Conservation (phyloP, 2,797 vertebrate genomes). For the Tinamus major region DNA sequence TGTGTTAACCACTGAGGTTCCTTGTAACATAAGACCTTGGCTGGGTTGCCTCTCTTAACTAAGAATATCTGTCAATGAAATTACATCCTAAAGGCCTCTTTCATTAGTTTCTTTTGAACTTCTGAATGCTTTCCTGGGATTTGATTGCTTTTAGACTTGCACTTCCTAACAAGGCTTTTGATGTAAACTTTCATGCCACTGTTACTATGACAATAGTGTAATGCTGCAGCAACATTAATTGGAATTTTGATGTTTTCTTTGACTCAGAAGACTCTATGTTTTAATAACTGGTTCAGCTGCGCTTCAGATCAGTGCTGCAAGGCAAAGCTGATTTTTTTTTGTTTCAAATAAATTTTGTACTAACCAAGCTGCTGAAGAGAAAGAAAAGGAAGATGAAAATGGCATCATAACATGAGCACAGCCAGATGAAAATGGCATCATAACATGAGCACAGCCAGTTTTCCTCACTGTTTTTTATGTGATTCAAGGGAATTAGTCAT, state of each 20-base stretch:
- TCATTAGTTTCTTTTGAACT: slow-evolving; percentile 74
- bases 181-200: slow-evolving; percentile 66
- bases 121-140: slow-evolving; percentile 65
- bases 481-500: not conserved
- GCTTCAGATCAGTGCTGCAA: slow-evolving; percentile 45
- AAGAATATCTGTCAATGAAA: slow-evolving; percentile 47
- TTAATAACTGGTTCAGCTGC: slow-evolving; percentile 65
- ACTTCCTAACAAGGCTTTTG: slow-evolving; percentile 67
- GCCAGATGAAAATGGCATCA: not conserved
- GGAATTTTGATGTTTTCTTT: slow-evolving; percentile 66
- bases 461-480: not conserved
- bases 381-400: not conserved
- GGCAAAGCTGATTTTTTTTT: slow-evolving; percentile 39
- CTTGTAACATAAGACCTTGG: slow-evolving; percentile 4
- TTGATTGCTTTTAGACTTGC: slow-evolving; percentile 62
- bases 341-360: slow-evolving; percentile 21
- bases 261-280: slow-evolving; percentile 55
- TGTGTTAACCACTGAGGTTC: slow-evolving; percentile 21
- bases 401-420: not conserved
- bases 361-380: not conserved
- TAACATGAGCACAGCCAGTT: not conserved
- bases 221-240: slow-evolving; percentile 59
- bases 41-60: slow-evolving; percentile 31
- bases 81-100: slow-evolving; percentile 54
- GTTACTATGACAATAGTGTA: slow-evolving; percentile 73